Evolutionary conservation across 2,113 vertebrate genomes (phyloP).

Genomic region (Oreocharis arfaki): DNA sequence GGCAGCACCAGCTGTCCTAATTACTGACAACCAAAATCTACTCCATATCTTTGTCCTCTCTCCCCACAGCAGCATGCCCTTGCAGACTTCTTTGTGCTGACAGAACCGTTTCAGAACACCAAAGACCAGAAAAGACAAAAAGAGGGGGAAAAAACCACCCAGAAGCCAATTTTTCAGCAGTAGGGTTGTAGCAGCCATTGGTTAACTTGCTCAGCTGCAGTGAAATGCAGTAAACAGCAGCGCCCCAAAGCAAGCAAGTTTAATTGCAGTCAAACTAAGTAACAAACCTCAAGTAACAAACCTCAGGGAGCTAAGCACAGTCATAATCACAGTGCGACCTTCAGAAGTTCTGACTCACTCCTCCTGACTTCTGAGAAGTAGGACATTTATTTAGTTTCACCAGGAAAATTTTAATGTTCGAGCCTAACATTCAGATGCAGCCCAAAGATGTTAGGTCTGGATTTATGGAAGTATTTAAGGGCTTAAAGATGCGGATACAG

Average conservation of each 20-base stretch:
- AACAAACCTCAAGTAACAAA: neutral
- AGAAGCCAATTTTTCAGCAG: neutral
- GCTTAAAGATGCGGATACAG: conserved; percentile 15
- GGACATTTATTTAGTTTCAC: neutral
- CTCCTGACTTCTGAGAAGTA: neutral
- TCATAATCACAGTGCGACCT: neutral
- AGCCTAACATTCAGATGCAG: neutral
- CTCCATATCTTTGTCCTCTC: neutral
- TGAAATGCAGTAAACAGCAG: neutral
- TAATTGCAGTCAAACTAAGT: neutral
- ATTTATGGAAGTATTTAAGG: conserved; percentile 30
- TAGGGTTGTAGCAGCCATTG: fast-evolving
- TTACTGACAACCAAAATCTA: neutral
- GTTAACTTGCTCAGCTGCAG: neutral
- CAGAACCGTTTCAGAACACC: neutral
- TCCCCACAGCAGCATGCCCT: neutral
- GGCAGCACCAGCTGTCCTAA: neutral
- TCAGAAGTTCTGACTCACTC: neutral
- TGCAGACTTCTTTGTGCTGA: neutral
- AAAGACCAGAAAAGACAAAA: neutral
- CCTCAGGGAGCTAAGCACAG: neutral
- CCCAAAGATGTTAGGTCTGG: conserved; percentile 8
- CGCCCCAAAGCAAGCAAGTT: neutral
- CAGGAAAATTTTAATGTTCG: neutral
- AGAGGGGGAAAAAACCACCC: fast-evolving